Conservation (phyloP, 2,797 vertebrate species). For the Nannoperca australis region DNA sequence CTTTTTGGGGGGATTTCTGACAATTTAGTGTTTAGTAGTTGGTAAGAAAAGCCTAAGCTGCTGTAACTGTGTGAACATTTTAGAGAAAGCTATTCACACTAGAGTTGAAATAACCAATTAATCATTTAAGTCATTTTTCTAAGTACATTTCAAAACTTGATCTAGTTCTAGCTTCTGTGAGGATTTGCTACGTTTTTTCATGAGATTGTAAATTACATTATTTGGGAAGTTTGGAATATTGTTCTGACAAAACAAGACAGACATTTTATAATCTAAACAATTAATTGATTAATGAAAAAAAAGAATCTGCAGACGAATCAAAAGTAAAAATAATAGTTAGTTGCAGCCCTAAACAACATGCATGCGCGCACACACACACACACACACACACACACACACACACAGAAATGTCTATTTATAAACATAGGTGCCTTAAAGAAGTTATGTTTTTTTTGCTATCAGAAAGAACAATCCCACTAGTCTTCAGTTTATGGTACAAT, state of each 20-base stretch:
- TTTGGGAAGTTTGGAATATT: neutral
- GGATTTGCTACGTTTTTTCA: neutral
- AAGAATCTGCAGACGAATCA: neutral
- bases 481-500: neutral
- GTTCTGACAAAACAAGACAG: neutral
- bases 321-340: neutral
- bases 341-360: neutral
- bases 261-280: neutral
- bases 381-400: neutral
- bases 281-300: neutral
- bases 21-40: neutral
- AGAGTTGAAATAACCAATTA: neutral
- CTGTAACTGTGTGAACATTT: neutral
- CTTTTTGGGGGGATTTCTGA: no score
- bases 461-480: constrained; percentile 1
- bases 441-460: neutral
- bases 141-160: neutral
- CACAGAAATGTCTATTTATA: neutral
- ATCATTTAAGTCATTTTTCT: neutral
- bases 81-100: neutral
- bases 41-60: neutral
- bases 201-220: neutral
- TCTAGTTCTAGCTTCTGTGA: neutral
- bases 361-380: no score
- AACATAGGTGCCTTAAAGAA: neutral